Percentiles rank a stretch among this genome's conserved stretches.
Conservation (phyloP, 2,797 vertebrate species). For the Sebastiscus albofasciatus region DNA sequence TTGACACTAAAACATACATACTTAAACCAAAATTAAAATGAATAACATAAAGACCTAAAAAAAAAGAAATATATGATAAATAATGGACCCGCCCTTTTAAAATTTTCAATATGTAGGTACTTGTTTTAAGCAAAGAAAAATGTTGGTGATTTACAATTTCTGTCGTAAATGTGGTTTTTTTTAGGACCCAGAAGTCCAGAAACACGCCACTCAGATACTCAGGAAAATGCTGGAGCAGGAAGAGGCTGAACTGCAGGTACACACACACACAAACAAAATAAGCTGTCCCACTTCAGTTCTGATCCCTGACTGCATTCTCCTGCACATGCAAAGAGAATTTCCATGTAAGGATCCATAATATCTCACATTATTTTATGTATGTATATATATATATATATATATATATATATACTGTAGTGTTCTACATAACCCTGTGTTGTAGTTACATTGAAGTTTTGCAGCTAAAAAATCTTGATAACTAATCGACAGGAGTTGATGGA, state of each 20-base stretch:
- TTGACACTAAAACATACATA: too few relatives aligned
- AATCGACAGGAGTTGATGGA: constrained; percentile 84
- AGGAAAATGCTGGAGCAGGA: constrained; percentile 94
- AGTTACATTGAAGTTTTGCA: background rate
- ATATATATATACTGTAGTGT: background rate
- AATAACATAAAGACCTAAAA: too few relatives aligned
- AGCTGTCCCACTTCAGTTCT: background rate
- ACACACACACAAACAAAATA: background rate
- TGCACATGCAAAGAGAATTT: background rate
- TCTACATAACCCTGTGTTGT: background rate
- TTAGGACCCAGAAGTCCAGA: constrained; percentile 92
- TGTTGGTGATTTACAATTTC: background rate
- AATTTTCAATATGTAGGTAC: rapidly evolving
- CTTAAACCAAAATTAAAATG: too few relatives aligned
- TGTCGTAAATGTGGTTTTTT: background rate
- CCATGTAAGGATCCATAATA: background rate
- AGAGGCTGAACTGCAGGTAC: constrained; percentile 91
- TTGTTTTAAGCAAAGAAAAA: background rate
- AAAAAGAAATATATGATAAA: too few relatives aligned
- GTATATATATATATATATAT: too few relatives aligned
- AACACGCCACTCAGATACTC: constrained; percentile 93
- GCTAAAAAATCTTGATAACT: background rate
- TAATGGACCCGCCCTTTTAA: too few relatives aligned
- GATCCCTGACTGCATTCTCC: background rate
- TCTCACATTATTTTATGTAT: background rate